phyloP scores from a whole-genome alignment of 1,140 invertebrate genomes.

The Pteromalus puparum region DNA sequence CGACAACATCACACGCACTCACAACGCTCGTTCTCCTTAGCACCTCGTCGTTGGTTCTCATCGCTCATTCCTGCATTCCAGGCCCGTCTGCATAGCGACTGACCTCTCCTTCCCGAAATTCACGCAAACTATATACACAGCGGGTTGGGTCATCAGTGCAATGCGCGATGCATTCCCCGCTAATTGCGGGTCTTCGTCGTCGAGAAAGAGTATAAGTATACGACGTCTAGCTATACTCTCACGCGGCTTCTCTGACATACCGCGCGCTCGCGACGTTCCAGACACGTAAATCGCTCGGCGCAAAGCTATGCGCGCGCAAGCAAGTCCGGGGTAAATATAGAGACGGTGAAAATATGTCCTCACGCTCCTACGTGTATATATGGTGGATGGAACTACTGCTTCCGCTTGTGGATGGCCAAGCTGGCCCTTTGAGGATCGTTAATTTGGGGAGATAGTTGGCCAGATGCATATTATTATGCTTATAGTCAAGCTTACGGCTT shows the following conservation, averaged over 20 bases:
- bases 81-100: neutral
- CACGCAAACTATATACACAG: neutral
- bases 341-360: conserved; percentile 67
- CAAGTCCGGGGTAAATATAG: conserved; percentile 65
- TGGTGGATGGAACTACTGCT: conserved; percentile 48
- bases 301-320: conserved; percentile 40
- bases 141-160: neutral
- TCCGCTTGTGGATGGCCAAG: neutral
- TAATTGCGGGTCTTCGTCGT: conserved; percentile 58
- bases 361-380: conserved; percentile 29
- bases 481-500: neutral
- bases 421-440: neutral
- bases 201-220: conserved; percentile 41
- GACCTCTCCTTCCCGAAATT: neutral
- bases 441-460: neutral
- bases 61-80: neutral
- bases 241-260: conserved; percentile 60
- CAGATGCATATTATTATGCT: neutral
- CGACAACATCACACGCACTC: neutral
- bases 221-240: conserved; percentile 21
- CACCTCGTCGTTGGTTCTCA: neutral
- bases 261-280: conserved; percentile 63
- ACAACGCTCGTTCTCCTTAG: neutral
- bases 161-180: conserved; percentile 55
- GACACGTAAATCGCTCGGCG: conserved; percentile 73